A percentile compares a stretch with the other conserved stretches of the same genome.
Conservation (phyloP, 2,797 vertebrate genomes). For the Australoheros facetus region DNA sequence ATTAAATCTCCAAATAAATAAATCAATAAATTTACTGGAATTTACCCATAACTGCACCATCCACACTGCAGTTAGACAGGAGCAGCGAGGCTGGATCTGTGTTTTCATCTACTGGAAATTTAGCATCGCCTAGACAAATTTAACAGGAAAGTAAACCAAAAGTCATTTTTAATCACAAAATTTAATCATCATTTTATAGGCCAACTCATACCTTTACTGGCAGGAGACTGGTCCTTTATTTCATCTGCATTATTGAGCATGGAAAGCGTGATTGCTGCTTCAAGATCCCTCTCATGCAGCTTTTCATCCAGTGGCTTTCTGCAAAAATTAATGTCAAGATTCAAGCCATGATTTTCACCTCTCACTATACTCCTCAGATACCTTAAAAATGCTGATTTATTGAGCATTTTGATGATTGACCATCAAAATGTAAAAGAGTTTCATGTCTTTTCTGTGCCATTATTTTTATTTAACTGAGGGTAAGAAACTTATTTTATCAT, state of each 20-base stretch:
- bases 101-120: constrained; percentile 60
- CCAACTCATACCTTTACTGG: constrained; percentile 65
- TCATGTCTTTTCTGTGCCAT: neutral
- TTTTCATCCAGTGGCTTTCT: constrained; percentile 87
- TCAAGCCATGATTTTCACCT: neutral
- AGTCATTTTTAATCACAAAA: neutral
- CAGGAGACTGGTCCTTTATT: constrained; percentile 45
- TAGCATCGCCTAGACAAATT: constrained; percentile 33
- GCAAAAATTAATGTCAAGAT: constrained; percentile 17
- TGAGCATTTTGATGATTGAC: neutral
- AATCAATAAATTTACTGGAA: neutral
- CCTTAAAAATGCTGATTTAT: no score
- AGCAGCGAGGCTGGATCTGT: constrained; percentile 46
- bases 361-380: neutral
- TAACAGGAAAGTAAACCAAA: neutral
- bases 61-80: constrained; percentile 87
- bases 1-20: neutral
- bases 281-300: constrained; percentile 85
- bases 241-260: constrained; percentile 73
- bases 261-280: constrained; percentile 89
- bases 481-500: neutral
- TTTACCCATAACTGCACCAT: constrained; percentile 81
- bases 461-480: neutral
- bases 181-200: neutral
- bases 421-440: neutral